Percentiles rank a stretch among this genome's conserved stretches.
These are phyloP conservation scores for Goniozus legneri DNA, from an alignment of 1,140 invertebrate species.

Conservation along the genomic window DNA sequence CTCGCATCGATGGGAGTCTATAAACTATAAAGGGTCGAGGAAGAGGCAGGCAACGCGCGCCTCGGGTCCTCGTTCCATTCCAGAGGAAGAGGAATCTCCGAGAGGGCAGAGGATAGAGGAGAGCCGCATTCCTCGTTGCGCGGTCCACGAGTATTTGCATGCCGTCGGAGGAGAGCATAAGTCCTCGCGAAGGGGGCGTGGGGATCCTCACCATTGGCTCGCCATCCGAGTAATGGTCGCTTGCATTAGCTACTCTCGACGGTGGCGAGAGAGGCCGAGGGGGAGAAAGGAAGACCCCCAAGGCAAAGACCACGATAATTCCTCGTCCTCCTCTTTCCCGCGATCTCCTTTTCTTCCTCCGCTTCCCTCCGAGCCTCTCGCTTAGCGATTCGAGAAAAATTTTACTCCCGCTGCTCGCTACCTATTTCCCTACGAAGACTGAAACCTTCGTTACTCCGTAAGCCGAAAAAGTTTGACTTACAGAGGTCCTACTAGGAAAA, in stretches of 20 bases:
- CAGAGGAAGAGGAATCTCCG: background rate
- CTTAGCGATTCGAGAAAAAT: too few species aligned
- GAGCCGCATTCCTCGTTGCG: constrained; percentile 16
- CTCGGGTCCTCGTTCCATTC: too few species aligned
- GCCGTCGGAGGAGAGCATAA: constrained; percentile 40
- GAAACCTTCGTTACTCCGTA: too few species aligned
- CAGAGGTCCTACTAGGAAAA: too few species aligned
- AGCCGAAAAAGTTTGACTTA: background rate
- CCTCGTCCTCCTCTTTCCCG: background rate
- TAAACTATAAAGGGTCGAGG: too few species aligned
- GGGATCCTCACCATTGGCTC: constrained; percentile 54
- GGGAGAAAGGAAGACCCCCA: constrained; percentile 26
- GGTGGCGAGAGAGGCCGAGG: constrained; percentile 29
- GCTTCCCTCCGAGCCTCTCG: too few species aligned
- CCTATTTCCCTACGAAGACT: too few species aligned
- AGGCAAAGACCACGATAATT: too few species aligned
- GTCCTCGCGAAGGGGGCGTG: constrained; percentile 51
- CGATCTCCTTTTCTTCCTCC: background rate
- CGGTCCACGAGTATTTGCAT: constrained; percentile 43
- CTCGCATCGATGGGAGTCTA: too few species aligned
- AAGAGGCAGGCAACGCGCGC: too few species aligned
- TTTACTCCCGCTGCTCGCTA: too few species aligned
- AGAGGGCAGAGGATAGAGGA: background rate
- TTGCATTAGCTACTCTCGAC: constrained; percentile 47
- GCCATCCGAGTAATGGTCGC: constrained; percentile 53